Base-by-base conservation (phyloP, 1,140 invertebrate genomes). In the Pararge aegeria region DNA sequence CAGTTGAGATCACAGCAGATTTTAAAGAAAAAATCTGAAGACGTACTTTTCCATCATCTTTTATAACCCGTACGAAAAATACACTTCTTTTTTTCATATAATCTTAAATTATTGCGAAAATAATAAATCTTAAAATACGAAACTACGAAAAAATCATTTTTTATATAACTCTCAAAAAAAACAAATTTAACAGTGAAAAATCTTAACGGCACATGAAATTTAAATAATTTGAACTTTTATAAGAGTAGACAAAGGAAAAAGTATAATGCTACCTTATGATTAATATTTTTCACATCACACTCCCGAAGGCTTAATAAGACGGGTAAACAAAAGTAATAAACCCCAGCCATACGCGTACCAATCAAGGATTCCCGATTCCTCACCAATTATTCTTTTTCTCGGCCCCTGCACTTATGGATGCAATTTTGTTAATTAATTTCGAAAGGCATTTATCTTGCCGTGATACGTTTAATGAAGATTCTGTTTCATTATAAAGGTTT, bases 401-500 rank as follows among this genome's bases (percentile, higher is more conserved):
- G 27, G 46, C 46, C 21, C 44, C 57, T 53, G 58, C 63, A 78
- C 72, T 82, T 78, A 76, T 72, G 70, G 68, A 78, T 81, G 78
- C 83, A 78, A 83, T 82, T 81, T 83, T 75, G 80, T 86, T 84
- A 83, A 86, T 86, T 88, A 82, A 82, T 82, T 83, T 83, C 66
- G 67, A 51, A 59, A 49, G 34, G 24, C 50, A 57, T 61, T 68
- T 64, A 64, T 80, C 68, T 71, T 75, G 54, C 72, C 70, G 78
- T 81, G 76, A 78, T 79, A 73, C 71, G 64, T 71, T 78, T 81
- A 82, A 80, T 80, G 38, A 81, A 80, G 83, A 68, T 64, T 65
- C 46, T 29, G 64, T 49, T 63, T 63, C 54, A 56, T 56, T 56
- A 63, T 38, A 38, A 30, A 9, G 30, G 24, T 52, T 34, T 34